These are phyloP conservation scores for Pantherophis alleghaniensis DNA, from an alignment of 2,797 vertebrate species.

Conservation along the genomic window DNA sequence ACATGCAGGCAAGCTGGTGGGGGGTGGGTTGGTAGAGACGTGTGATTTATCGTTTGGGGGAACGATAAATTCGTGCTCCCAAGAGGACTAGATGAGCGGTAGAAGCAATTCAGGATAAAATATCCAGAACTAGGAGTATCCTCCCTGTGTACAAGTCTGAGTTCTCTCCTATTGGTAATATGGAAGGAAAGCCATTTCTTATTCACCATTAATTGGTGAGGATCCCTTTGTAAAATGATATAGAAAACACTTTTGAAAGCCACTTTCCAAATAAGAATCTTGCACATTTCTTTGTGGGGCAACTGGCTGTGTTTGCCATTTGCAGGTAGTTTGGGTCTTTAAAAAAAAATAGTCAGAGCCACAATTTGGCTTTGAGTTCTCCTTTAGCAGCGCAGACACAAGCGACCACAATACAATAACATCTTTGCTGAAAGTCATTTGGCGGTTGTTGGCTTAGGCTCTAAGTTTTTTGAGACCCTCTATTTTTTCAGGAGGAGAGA, in stretches of 20 bases:
- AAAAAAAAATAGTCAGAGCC: background rate
- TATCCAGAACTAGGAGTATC: background rate
- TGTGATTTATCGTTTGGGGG: conserved; percentile 11
- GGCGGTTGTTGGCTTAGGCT: background rate
- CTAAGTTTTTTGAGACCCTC: background rate
- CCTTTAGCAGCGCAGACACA: background rate
- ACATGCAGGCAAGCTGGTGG: background rate
- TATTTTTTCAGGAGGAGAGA: background rate
- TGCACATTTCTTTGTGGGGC: background rate
- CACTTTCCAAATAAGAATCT: background rate
- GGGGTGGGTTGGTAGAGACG: background rate
- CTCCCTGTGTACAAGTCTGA: background rate
- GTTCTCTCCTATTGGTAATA: background rate
- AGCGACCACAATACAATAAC: background rate
- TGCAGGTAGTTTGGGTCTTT: background rate
- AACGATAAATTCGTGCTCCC: conserved; percentile 22
- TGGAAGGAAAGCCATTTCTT: background rate
- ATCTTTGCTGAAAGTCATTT: background rate
- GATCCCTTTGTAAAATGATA: background rate
- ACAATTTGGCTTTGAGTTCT: background rate
- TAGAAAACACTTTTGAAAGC: background rate
- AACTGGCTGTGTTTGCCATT: background rate
- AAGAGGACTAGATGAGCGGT: background rate
- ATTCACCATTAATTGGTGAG: background rate
- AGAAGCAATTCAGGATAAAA: conserved; percentile 1